Evolutionary conservation across 2,888 invertebrate species (phyloP), one percentile per base, ranked within the genome.

Genomic region (Nebria brevicollis): DNA sequence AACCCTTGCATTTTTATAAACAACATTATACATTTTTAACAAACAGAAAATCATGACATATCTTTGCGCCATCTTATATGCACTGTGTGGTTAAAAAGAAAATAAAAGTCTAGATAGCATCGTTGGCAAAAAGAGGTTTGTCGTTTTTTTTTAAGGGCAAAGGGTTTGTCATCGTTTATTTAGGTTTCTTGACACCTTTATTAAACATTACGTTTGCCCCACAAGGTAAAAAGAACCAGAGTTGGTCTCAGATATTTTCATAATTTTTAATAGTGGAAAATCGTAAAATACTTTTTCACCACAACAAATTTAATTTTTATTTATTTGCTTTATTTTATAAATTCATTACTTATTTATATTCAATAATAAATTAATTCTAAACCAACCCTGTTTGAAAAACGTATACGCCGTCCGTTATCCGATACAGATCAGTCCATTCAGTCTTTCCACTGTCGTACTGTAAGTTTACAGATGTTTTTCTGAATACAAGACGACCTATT

Each of bases 141-240:
- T 42, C 20, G 25, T 20, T 20, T 20, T 64, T 72, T 42, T 20
- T 78, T 41, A 79, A 79, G 66, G 68, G 74, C 64, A 74, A 79
- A 73, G 66, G 74, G 77, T 25, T 77, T 72, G 77, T 77, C 65
- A 15, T 72, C 73, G 72, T 74, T 79, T 79, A 79, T 79, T 74
- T 79, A 43, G 73, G 74, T 78, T 65, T 79, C 74, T 79, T 79
- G 79, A 79, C 79, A 79, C 79, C 79, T 79, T 74, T 79, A 79
- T 79, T 79, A 66, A 79, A 79, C 74, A 54, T 20, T 42, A 66
- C 43, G 66, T 79, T 20, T 73, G 66, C 73, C 66, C 65, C 72
- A 73, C 65, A 41, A 5, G 65, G 34, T 41, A 10, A 25, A 25
- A 15, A 2, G 11, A 20, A 20, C 20, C 79, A 79, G 79, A 20